Percentiles rank a stretch among this genome's conserved stretches.
Conservation (phyloP, 2,113 vertebrate species). For the Tor tambroides region DNA sequence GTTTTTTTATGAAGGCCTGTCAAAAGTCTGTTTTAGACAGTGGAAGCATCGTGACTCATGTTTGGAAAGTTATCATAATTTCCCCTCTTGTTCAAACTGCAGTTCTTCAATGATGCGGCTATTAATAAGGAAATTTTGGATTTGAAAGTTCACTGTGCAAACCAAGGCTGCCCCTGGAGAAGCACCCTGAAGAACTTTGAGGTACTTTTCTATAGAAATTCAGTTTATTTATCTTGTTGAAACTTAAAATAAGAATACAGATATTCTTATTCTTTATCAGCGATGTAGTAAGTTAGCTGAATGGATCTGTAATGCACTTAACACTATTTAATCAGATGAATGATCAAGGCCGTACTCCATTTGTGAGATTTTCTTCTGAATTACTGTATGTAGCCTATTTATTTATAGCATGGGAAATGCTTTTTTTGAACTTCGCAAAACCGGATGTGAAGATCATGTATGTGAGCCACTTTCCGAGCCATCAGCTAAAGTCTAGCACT, state of each 20-base stretch:
- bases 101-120: slow-evolving; percentile 79
- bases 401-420: not conserved
- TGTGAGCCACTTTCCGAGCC: not conserved
- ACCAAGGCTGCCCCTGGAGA: slow-evolving; percentile 76
- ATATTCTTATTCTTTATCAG: not conserved
- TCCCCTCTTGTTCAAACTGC: slow-evolving; percentile 33
- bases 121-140: slow-evolving; percentile 80
- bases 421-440: not conserved
- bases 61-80: slow-evolving; percentile 40
- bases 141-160: slow-evolving; percentile 74
- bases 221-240: not conserved
- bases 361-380: not conserved
- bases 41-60: slow-evolving; percentile 32
- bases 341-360: not conserved
- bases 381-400: not conserved
- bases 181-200: slow-evolving; percentile 74
- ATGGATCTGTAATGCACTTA: not conserved
- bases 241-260: not conserved
- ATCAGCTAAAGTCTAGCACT: not conserved
- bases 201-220: slow-evolving; percentile 61
- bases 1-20: too few relatives aligned
- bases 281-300: not conserved
- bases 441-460: not conserved
- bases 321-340: not conserved
- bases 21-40: not conserved